A percentile compares a stretch with the other conserved stretches of the same genome.
Conservation (phyloP, 2,113 vertebrate species). For the Mugil cephalus region DNA sequence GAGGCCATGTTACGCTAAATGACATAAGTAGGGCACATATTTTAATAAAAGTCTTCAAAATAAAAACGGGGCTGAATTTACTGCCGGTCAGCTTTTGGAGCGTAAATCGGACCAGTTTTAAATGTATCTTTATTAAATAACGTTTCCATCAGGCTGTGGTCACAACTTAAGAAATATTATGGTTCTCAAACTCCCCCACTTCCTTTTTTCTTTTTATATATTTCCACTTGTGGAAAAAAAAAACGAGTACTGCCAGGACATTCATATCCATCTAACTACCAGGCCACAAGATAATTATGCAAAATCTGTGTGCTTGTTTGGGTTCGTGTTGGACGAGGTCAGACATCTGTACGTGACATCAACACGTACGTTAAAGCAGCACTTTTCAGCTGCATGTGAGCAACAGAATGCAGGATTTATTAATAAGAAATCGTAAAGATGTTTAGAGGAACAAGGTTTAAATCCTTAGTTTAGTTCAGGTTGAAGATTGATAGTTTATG, state of each 20-base stretch:
- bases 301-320: slow-evolving; percentile 7
- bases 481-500: too few species aligned
- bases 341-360: not conserved
- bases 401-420: too few species aligned
- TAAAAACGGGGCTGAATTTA: too few species aligned
- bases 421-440: too few species aligned
- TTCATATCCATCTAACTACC: not conserved
- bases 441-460: too few species aligned
- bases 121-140: not conserved
- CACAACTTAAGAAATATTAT: not conserved
- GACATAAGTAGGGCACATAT: not conserved
- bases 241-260: not conserved
- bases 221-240: slow-evolving; percentile 9
- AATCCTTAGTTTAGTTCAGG: too few species aligned
- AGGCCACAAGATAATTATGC: not conserved
- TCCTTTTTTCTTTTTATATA: not conserved
- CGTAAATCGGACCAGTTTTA: too few species aligned
- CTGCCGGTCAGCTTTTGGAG: too few species aligned
- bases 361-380: not conserved
- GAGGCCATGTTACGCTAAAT: not conserved
- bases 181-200: too few species aligned
- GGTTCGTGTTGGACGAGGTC: slow-evolving; percentile 16
- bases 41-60: not conserved
- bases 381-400: not conserved
- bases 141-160: not conserved